Base-by-base conservation (phyloP, 1,140 invertebrate genomes). In the Geopemphigus sp. region DNA sequence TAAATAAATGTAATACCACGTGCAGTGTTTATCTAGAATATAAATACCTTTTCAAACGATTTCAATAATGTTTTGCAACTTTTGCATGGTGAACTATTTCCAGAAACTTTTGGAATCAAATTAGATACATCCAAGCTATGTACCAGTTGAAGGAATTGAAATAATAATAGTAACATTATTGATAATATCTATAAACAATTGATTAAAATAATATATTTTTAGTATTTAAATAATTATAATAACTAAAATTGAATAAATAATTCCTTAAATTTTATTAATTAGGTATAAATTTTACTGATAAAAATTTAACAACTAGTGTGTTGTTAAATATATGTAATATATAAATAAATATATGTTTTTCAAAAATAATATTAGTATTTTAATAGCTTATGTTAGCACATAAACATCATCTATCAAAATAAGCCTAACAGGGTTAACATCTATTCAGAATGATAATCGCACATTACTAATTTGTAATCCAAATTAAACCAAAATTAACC, bases 11-110 rank as follows among this genome's bases (percentile, higher is more conserved):
- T 54, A 45, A 66, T n/a, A 11, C 24, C 24, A 68, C 0, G 24
- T 0, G 29, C 1, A 59, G 32, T 59, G 47, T 6, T 56, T 11
- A 50, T 10, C 47, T 8, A 6, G 1, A 29, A 17, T 39, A 32
- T 45, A 56, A 53, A 63, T 86, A 92, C 91, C 85, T 91, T 90
- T 84, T 92, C 90, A 84, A 97, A 96, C 32, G 94, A 95, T 63
- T 91, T 89, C 5, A 92, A 89, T 61, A 96, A 89, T 82, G 90
- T 84, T 84, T 89, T 92, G 85, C 95, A 97, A 1, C 92, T 90
- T 83, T 91, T 91, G 85, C 95, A 97, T 14, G 91, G 90, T 10
- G 91, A 90, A 10, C 14, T 45, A 50, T 70, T 19, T 11, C 19
- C 72, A 64, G 64, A 47, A 45, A 56, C 24, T 53, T 53, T 53